A percentile compares a stretch with the other conserved stretches of the same genome.
phyloP scores from a whole-genome alignment of 2,797 vertebrate species.

The Podargus strigoides region DNA sequence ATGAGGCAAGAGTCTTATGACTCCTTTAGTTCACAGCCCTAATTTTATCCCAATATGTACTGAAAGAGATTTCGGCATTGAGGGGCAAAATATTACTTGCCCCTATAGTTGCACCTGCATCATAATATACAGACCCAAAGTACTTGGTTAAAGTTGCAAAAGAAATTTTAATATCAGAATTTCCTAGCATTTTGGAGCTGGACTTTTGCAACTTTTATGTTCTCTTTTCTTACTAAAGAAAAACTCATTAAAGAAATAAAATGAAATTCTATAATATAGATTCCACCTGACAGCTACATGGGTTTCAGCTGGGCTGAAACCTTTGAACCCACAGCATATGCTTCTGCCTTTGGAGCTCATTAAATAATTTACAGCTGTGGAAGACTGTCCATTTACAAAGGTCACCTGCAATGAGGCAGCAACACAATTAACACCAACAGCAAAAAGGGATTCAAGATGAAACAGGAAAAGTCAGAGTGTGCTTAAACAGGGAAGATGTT shows the following conservation, averaged over 20 bases:
- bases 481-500: background rate
- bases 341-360: background rate
- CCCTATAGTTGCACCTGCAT: background rate
- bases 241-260: background rate
- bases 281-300: background rate
- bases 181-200: background rate
- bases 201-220: background rate
- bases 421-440: background rate
- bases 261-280: background rate
- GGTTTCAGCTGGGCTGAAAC: background rate
- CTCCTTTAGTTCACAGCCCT: background rate
- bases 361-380: slow-evolving; percentile 13
- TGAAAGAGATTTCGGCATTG: background rate
- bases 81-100: background rate
- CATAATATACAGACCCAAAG: background rate
- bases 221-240: background rate
- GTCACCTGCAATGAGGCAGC: background rate
- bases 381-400: background rate
- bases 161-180: background rate
- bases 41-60: background rate
- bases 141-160: background rate
- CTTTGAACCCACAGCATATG: background rate
- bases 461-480: background rate
- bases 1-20: background rate
- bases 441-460: background rate